These are phyloP conservation scores for Ormyrus pomaceus DNA, from an alignment of 2,888 invertebrate genomes.

Conservation along the genomic window DNA sequence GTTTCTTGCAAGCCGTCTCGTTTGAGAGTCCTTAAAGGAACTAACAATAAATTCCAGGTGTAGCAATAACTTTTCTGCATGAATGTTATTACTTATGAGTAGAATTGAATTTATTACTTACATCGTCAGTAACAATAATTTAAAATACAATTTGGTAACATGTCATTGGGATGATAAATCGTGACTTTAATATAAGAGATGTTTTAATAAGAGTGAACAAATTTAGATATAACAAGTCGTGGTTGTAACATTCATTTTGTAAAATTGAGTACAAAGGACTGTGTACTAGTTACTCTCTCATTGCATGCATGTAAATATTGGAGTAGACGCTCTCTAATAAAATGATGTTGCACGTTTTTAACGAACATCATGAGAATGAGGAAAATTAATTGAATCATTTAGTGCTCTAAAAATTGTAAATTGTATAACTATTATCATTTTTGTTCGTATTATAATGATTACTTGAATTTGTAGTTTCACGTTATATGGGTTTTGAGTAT, in stretches of 20 bases:
- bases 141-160: background rate
- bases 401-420: no score
- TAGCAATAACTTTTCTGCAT: conserved; percentile 1
- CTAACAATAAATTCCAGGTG: conserved; percentile 36
- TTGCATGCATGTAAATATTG: conserved; percentile 2
- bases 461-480: no score
- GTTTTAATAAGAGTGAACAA: conserved; percentile 7
- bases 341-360: no score
- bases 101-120: background rate
- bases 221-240: background rate
- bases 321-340: background rate
- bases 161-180: background rate
- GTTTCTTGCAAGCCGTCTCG: background rate
- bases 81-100: background rate
- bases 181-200: conserved; percentile 3
- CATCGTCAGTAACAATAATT: background rate
- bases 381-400: no score
- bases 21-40: conserved; percentile 46
- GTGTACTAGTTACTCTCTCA: conserved; percentile 9
- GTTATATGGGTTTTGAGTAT: no score
- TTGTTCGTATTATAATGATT: no score
- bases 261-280: background rate
- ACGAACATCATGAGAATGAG: no score
- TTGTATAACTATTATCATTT: no score
- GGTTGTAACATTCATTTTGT: background rate